These are phyloP conservation scores for Synanthedon myopaeformis DNA, from an alignment of 2,888 invertebrate species.

Conservation along the genomic window DNA sequence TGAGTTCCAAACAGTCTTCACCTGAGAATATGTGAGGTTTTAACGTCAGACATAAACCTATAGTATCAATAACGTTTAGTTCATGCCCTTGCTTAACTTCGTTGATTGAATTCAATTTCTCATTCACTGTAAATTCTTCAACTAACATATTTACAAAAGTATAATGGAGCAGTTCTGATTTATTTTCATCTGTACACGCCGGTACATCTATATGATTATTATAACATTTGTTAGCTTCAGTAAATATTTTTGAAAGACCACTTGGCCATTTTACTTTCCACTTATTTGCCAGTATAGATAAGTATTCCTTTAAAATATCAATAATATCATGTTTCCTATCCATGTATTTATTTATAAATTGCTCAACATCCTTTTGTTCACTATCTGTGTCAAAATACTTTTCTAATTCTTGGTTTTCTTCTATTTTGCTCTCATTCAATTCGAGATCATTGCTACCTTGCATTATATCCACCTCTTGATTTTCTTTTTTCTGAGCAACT, in stretches of 20 bases:
- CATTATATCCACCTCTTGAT: constrained; percentile 64
- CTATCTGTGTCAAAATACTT: constrained; percentile 75
- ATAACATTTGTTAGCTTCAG: constrained; percentile 71
- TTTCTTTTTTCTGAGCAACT: constrained; percentile 42
- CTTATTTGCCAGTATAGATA: constrained; percentile 68
- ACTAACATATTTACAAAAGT: constrained; percentile 44
- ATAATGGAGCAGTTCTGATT: constrained; percentile 41
- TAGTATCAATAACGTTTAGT: constrained; percentile 41
- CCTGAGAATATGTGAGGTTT: constrained; percentile 47
- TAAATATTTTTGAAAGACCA: constrained; percentile 67
- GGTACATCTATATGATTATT: constrained; percentile 56
- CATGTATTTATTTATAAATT: constrained; percentile 72
- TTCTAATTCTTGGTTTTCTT: constrained; percentile 20
- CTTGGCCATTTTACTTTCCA: constrained; percentile 77
- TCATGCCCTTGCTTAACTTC: constrained; percentile 31
- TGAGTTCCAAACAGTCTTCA: constrained; percentile 41
- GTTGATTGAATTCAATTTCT: constrained; percentile 28
- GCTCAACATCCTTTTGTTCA: constrained; percentile 74
- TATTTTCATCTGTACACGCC: constrained; percentile 39
- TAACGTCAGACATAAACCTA: constrained; percentile 40
- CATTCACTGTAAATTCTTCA: constrained; percentile 52
- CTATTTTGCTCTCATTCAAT: constrained; percentile 62
- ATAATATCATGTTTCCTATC: constrained; percentile 69
- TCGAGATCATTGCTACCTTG: constrained; percentile 74
- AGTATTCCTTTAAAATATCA: constrained; percentile 71